A percentile compares a stretch with the other conserved stretches of the same genome.
Evolutionary conservation across 2,888 invertebrate genomes (phyloP).

Genomic region (Temnothorax unifasciatus): DNA sequence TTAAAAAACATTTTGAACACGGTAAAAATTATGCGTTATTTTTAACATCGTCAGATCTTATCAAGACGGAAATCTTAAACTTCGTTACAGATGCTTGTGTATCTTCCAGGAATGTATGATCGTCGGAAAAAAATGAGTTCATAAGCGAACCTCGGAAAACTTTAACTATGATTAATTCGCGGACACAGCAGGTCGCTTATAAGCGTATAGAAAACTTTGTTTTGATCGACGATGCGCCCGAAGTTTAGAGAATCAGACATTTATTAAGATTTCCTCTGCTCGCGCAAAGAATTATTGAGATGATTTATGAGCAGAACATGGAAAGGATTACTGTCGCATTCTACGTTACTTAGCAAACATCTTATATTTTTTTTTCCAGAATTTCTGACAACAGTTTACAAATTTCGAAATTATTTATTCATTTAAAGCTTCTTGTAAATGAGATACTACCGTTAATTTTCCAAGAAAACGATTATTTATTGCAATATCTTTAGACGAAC

Average conservation of each 20-base stretch:
- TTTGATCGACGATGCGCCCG: slow-evolving; percentile 54
- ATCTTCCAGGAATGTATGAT: slow-evolving; percentile 18
- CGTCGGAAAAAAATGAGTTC: slow-evolving; percentile 32
- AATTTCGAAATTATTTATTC: slow-evolving; percentile 29
- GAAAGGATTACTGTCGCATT: slow-evolving; percentile 37
- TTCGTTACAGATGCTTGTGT: slow-evolving; percentile 29
- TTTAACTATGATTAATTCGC: slow-evolving; percentile 50
- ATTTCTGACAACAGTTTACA: slow-evolving; percentile 21
- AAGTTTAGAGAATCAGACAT: slow-evolving; percentile 59
- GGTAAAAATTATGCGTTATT: slow-evolving; percentile 41
- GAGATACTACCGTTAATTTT: background rate
- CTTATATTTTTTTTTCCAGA: slow-evolving; percentile 19
- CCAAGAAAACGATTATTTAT: slow-evolving; percentile 23
- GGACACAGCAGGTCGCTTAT: slow-evolving; percentile 39
- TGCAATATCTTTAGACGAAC: slow-evolving; percentile 2
- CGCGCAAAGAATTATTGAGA: slow-evolving; percentile 46
- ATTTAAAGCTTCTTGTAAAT: slow-evolving; percentile 21
- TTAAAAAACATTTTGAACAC: background rate
- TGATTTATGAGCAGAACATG: slow-evolving; percentile 39
- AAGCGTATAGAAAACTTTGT: slow-evolving; percentile 51
- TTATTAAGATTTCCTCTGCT: slow-evolving; percentile 50
- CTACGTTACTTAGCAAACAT: slow-evolving; percentile 20
- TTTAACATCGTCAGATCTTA: background rate
- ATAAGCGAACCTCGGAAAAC: slow-evolving; percentile 41
- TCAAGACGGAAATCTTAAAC: slow-evolving; percentile 24